Conservation (phyloP, 2,113 vertebrate genomes). For the Stigmatopora argus region DNA sequence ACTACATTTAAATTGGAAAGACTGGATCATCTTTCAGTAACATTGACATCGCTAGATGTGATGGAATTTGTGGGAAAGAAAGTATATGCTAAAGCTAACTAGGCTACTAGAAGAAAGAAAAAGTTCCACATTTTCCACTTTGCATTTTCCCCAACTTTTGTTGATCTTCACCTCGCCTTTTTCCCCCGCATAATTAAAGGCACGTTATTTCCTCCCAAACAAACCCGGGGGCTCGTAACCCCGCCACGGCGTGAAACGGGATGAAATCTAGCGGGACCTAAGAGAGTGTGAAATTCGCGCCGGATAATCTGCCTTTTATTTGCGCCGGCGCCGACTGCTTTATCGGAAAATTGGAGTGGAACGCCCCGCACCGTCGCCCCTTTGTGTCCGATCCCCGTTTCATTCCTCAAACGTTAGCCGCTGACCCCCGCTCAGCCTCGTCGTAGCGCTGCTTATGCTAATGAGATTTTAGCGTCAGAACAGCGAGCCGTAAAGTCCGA, state of each 20-base stretch:
- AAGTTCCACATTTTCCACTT: constrained; percentile 33
- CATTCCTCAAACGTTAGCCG: constrained; percentile 51
- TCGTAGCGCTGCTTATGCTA: constrained; percentile 57
- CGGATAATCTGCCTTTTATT: constrained; percentile 66
- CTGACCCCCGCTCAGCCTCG: constrained; percentile 51
- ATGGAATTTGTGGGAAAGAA: too few species aligned
- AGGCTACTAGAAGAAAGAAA: constrained; percentile 27
- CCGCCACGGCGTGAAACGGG: constrained; percentile 70
- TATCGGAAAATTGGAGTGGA: constrained; percentile 77
- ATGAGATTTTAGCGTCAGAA: constrained; percentile 69
- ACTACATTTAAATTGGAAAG: too few species aligned
- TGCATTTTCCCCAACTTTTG: constrained; percentile 23
- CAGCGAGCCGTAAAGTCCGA: constrained; percentile 58
- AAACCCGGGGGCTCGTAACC: constrained; percentile 55
- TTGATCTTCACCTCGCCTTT: constrained; percentile 40
- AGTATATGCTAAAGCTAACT: background rate
- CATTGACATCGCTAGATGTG: too few species aligned
- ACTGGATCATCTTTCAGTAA: too few species aligned
- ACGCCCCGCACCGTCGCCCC: constrained; percentile 68
- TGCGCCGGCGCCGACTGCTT: constrained; percentile 62
- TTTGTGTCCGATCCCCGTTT: constrained; percentile 71
- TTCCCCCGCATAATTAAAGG: constrained; percentile 27
- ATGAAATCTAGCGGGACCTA: constrained; percentile 76
- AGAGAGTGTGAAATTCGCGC: constrained; percentile 78
- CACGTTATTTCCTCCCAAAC: constrained; percentile 70